phyloP scores from a whole-genome alignment of 2,797 vertebrate genomes.

The Eulemur coronatus region DNA sequence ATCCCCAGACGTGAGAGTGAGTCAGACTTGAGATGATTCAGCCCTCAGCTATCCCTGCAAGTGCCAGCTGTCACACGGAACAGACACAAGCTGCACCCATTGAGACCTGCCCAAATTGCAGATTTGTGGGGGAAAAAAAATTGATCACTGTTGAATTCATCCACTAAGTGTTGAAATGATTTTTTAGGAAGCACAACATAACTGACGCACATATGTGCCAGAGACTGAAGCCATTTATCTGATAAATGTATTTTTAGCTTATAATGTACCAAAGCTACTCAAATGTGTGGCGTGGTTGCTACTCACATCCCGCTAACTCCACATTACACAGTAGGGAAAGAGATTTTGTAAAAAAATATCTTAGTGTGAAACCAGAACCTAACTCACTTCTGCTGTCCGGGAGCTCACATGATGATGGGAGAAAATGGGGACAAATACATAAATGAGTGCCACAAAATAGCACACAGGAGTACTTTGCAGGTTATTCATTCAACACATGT shows the following conservation, averaged over 20 bases:
- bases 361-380: neutral
- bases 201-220: rapidly evolving
- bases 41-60: neutral
- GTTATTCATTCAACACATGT: neutral
- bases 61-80: neutral
- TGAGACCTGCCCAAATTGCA: neutral
- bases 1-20: rapidly evolving
- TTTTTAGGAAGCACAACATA: neutral
- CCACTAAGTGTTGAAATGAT: rapidly evolving
- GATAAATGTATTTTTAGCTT: neutral
- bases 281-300: rapidly evolving
- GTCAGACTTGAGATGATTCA: rapidly evolving
- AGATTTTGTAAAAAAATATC: neutral
- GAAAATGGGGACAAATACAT: neutral
- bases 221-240: neutral
- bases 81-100: neutral
- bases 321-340: neutral
- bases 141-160: neutral
- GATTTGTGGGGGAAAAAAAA: neutral
- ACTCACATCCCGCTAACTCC: neutral
- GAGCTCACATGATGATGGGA: neutral
- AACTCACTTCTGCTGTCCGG: neutral
- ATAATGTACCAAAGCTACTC: rapidly evolving
- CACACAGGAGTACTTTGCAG: no score
- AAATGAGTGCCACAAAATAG: neutral